Base-by-base conservation (phyloP, 2,888 invertebrate species). In the Nematopogon swammerdamellus region DNA sequence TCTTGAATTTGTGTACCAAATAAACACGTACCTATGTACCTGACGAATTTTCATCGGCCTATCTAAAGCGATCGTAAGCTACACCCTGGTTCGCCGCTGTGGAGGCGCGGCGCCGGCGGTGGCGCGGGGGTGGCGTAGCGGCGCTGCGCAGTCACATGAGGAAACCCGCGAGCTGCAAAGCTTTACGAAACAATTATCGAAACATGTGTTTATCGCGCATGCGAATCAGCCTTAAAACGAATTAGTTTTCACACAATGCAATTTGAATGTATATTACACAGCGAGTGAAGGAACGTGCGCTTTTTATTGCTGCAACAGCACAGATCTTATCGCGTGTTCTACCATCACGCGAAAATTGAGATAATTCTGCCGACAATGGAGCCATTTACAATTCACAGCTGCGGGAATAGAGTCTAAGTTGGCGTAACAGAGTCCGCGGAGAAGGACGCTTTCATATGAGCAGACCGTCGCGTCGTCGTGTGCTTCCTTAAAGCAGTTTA, bases 241-340 rank as follows among this genome's bases (percentile, higher is more conserved):
- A 77, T 79, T 77, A 79, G 77, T 75, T 79, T 74, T 75, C 77
- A 76, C 76, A 79, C 77, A 77, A 79, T 79, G 79, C 79, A 79
- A 79, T 79, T 79, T 77, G 76, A 77, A 77, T 77, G 79, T 76
- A 76, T 74, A 77, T 79, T 77, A 77, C 77, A 77, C 79, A 77
- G 76, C 77, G 72, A 36, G 72, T 75, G 76, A 72, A 73, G 70
- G 75, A 75, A 76, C 75, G 68, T 68, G 69, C 67, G 72, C 75
- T 76, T 77, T 79, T 79, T 79, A 79, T 79, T 79, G 75, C 77
- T 75, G 76, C 77, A 76, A 75, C 76, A 36, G 11, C 36, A 36
- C 36, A 36, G 36, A 36, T 36, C 36, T 36, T 14, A 36, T 36
- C 36, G n/a, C 14, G 36, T 6, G 36, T 36, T 8, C 36, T 14